These are phyloP conservation scores for Eucidaris tribuloides DNA, from an alignment of 35 echinoderm and acorn worm genomes.

Conservation along the genomic window DNA sequence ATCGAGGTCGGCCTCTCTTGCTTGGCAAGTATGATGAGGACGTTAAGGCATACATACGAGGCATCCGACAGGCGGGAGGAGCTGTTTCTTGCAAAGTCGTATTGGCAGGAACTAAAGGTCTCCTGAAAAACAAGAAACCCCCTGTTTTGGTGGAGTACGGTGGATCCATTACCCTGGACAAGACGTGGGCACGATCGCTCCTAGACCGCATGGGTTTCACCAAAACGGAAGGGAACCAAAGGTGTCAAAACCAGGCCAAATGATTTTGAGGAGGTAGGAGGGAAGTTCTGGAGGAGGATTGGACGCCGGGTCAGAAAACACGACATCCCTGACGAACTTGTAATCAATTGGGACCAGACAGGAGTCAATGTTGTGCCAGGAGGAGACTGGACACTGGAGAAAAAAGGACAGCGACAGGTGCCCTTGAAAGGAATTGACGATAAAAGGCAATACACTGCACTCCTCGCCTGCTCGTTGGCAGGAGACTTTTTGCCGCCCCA, in stretches of 20 bases:
- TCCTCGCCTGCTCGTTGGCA: constrained; percentile 4
- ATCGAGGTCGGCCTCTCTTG: background rate
- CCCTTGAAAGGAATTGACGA: constrained; percentile 46
- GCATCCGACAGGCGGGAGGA: background rate
- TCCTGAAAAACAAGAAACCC: background rate
- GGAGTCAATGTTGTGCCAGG: constrained; percentile 34
- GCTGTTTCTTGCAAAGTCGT: background rate
- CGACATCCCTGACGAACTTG: constrained; percentile 39
- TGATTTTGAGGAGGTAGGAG: background rate
- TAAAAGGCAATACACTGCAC: constrained; percentile 44
- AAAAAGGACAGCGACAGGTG: constrained; percentile 14
- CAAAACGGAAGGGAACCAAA: constrained; percentile 45
- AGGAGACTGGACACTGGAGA: constrained; percentile 40
- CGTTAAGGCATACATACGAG: background rate
- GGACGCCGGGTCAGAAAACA: constrained; percentile 15
- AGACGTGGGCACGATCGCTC: background rate
- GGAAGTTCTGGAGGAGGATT: constrained; percentile 5
- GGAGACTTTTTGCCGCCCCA: constrained; percentile 58
- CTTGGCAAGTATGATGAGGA: background rate
- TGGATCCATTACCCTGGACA: background rate
- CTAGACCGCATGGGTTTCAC: constrained; percentile 3
- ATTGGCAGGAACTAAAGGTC: background rate
- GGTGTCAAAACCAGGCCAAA: background rate
- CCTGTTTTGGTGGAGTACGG: background rate
- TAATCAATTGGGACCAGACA: constrained; percentile 68